Conservation (phyloP, 2,113 vertebrate species). For the Eretmochelys imbricata region DNA sequence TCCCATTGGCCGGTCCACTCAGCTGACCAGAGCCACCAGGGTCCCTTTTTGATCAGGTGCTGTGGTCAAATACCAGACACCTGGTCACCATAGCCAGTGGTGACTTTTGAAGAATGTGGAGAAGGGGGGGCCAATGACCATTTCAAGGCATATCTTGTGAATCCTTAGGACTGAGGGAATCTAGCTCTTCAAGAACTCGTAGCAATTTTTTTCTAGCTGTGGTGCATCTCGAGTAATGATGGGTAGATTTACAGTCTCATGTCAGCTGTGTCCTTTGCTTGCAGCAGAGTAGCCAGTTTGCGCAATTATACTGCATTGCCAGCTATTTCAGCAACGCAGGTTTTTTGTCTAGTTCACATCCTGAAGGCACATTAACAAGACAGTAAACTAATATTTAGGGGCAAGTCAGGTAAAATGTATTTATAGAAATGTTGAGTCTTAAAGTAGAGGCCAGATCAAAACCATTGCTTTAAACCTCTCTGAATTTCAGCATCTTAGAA, state of each 20-base stretch:
- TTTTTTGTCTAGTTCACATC: neutral
- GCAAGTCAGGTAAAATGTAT: neutral
- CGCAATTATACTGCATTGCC: no score
- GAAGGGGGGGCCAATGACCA: neutral
- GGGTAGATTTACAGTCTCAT: neutral
- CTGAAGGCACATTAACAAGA: neutral
- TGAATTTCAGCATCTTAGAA: neutral
- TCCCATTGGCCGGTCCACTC: no score
- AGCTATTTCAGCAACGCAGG: neutral
- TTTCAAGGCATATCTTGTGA: neutral
- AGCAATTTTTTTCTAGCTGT: neutral
- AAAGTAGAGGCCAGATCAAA: neutral
- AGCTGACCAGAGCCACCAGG: no score
- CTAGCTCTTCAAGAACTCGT: neutral
- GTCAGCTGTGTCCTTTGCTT: neutral
- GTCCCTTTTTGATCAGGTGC: no score
- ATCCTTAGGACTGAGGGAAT: neutral
- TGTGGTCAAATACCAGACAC: no score
- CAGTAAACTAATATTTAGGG: neutral
- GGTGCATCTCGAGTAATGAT: neutral
- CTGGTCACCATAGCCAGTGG: rapidly evolving
- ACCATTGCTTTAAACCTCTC: neutral
- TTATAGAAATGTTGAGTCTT: neutral
- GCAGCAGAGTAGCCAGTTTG: neutral
- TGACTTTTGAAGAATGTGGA: neutral